Base-by-base conservation (phyloP, 1,140 invertebrate species). In the Microplitis mediator region DNA sequence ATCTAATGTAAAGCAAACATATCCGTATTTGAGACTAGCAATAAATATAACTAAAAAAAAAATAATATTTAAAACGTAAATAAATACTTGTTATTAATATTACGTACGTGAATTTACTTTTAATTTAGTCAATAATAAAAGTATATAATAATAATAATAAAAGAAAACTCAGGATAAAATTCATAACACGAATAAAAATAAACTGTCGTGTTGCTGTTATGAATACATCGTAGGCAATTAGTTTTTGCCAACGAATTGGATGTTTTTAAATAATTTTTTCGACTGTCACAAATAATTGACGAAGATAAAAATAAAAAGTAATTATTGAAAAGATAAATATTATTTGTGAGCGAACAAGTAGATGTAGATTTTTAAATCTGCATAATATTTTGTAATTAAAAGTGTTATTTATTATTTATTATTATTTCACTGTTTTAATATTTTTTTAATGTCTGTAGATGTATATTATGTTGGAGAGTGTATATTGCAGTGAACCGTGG, bases 401-500 rank as follows among this genome's bases (percentile, higher is more conserved):
- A 23, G 23, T 23, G 23, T 23, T 45, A 6, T 45, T 11, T 45
- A 45, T 45, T 45, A 45, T 45, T 45, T 45, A 45, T 45, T 45
- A 11, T 5, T 45, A 11, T 6, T 45, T 6, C 11, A 45, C 5
- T 45, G 39, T 5, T 45, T 45, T 45, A 11, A 45, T 9, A 45
- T 45, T 45, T 45, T 45, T 45, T 45, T 45, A 45, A 45, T 11
- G 39, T 11, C 39, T 6, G 39, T 45, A 45, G 11, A 45, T 56
- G 52, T 56, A 13, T 56, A 16, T 61, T 32, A 61, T 35, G 60
- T 32, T 31, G 16, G 4, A 63, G 58, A 63, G 58, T 61, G 74
- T 52, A 75, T 76, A 45, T 71, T 45, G 58, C 36, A 34, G 60
- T 14, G 60, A 45, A 61, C 68, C 52, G 73, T 51, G 70, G 64